These are phyloP conservation scores for Halcyon badia DNA, from an alignment of 2,797 vertebrate species.

Conservation along the genomic window DNA sequence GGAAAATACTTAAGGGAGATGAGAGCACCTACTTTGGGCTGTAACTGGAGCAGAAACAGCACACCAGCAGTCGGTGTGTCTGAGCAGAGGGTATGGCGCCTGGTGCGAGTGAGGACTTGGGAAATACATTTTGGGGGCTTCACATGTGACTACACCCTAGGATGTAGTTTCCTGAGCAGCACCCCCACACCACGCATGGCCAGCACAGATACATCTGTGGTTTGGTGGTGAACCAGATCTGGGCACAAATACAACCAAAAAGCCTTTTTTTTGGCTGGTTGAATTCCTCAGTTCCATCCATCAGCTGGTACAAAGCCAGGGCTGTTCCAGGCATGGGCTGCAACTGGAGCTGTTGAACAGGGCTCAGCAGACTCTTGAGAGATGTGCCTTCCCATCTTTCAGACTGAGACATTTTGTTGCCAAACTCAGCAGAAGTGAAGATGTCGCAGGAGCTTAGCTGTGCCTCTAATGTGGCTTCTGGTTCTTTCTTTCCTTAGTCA, in stretches of 20 bases:
- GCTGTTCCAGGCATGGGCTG: neutral
- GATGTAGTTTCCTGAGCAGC: neutral
- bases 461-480: neutral
- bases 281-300: neutral
- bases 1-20: neutral
- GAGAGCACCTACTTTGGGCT: neutral
- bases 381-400: neutral
- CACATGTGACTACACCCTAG: rapidly evolving
- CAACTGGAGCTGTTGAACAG: neutral
- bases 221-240: neutral
- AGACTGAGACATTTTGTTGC: neutral
- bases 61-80: neutral
- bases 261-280: neutral
- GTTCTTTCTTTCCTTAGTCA: neutral
- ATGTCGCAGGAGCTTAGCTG: neutral
- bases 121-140: neutral
- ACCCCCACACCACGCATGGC: rapidly evolving
- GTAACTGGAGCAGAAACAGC: neutral
- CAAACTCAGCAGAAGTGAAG: neutral
- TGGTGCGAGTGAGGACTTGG: neutral
- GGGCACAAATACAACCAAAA: neutral
- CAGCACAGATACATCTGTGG: neutral
- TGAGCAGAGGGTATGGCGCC: neutral
- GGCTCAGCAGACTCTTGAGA: rapidly evolving
- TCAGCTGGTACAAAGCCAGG: neutral